Conservation (phyloP, 1,140 invertebrate genomes). For the Meloidogyne hapla region DNA sequence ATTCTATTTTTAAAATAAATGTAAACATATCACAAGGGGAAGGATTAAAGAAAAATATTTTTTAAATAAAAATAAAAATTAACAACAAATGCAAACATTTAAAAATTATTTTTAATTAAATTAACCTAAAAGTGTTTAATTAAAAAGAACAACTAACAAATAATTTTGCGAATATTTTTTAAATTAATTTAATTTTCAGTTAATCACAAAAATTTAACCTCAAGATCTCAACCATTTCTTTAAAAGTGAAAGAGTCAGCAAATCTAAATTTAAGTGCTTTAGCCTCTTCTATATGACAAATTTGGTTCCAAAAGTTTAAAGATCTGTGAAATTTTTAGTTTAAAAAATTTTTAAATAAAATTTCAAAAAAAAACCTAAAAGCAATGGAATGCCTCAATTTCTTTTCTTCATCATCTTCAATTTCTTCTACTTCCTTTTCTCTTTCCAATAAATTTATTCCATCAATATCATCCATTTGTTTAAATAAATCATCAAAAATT, state of each 20-base stretch:
- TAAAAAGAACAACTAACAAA: not conserved
- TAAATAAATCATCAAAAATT: not conserved
- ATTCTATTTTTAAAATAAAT: too few species aligned
- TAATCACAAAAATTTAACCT: not conserved
- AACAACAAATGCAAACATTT: not conserved
- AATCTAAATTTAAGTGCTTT: constrained; percentile 53
- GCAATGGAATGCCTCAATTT: not conserved
- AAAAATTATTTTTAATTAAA: not conserved
- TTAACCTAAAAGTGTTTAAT: not conserved
- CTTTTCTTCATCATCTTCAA: not conserved
- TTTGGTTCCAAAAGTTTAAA: constrained; percentile 36
- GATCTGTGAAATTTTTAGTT: too few species aligned
- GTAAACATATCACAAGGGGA: too few species aligned
- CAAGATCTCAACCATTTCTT: constrained; percentile 26
- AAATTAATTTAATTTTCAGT: not conserved
- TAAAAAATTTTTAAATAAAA: not conserved
- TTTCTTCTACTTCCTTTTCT: not conserved
- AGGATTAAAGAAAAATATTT: too few species aligned
- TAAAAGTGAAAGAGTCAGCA: constrained; percentile 39
- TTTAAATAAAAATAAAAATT: not conserved
- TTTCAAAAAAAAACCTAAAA: not conserved
- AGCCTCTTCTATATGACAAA: constrained; percentile 47
- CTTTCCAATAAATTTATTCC: not conserved
- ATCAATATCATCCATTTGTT: constrained; percentile 6
- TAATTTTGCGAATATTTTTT: too few species aligned